These are phyloP conservation scores for Ypsolopha scabrella DNA, from an alignment of 2,888 invertebrate species.

Conservation along the genomic window DNA sequence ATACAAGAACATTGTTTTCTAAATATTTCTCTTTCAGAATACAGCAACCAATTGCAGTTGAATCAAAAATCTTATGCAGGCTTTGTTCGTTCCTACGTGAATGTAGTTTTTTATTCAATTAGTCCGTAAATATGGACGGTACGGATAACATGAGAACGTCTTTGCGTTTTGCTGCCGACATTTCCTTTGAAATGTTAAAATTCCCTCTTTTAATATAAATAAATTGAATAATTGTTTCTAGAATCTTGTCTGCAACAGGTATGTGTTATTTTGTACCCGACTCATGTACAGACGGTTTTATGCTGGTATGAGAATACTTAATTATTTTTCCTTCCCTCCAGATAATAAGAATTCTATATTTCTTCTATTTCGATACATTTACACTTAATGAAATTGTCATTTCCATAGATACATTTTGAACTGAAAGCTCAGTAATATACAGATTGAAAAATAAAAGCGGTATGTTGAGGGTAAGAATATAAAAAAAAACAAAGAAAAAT, in stretches of 20 bases:
- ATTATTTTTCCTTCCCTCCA: too few relatives aligned
- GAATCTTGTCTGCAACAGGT: conserved; percentile 13
- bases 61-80: neutral
- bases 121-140: conserved; percentile 32
- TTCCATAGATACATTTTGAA: too few relatives aligned
- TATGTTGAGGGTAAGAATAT: too few relatives aligned
- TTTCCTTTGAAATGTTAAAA: conserved; percentile 38
- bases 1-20: too few relatives aligned
- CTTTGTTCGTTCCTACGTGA: neutral
- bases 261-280: neutral
- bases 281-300: neutral
- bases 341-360: too few relatives aligned
- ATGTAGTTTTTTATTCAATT: conserved; percentile 43
- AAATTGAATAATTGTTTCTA: conserved; percentile 9
- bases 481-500: too few relatives aligned
- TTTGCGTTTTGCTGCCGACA: conserved; percentile 29
- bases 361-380: too few relatives aligned
- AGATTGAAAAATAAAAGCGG: too few relatives aligned
- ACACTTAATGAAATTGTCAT: too few relatives aligned
- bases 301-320: conserved; percentile 4
- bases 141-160: conserved; percentile 20
- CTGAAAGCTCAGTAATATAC: too few relatives aligned
- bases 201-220: conserved; percentile 14
- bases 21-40: too few relatives aligned
- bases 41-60: too few relatives aligned